Evolutionary conservation across 2,888 invertebrate genomes (phyloP).

Genomic region (Scotopteryx bipunctaria): DNA sequence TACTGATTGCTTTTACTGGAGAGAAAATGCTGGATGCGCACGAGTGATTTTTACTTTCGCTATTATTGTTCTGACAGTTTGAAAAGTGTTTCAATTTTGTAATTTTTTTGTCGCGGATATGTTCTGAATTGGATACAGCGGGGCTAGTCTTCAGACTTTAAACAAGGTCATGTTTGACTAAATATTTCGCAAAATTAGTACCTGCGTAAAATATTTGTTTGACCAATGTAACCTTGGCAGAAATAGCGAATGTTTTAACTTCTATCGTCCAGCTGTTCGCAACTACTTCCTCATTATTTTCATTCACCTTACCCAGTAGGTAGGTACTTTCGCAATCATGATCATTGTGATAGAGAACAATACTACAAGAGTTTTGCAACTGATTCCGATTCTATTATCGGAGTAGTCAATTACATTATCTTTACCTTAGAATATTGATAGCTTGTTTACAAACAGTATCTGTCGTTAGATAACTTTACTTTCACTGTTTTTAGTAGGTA

Average conservation of each 20-base stretch:
- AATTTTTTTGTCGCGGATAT: conserved; percentile 6
- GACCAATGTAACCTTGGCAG: conserved; percentile 47
- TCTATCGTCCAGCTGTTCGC: conserved; percentile 46
- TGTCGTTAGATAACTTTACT: conserved; percentile 30
- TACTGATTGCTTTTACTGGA: conserved; percentile 36
- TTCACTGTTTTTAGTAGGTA: conserved; percentile 29
- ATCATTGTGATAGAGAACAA: not conserved
- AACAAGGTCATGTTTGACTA: not conserved
- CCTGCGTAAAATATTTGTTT: conserved; percentile 31
- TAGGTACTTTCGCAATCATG: not conserved
- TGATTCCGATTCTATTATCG: not conserved
- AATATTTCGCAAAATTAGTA: conserved; percentile 3
- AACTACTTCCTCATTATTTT: conserved; percentile 23
- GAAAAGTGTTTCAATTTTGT: conserved; percentile 20
- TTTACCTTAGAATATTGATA: conserved; percentile 3
- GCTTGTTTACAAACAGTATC: conserved; percentile 22
- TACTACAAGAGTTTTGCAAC: not conserved
- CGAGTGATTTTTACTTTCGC: conserved; percentile 72
- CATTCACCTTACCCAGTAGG: not conserved
- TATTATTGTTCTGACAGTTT: conserved; percentile 40
- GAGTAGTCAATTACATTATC: conserved; percentile 5
- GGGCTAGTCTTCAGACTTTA: not conserved
- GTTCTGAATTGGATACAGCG: not conserved
- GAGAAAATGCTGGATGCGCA: conserved; percentile 66
- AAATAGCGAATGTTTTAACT: conserved; percentile 43